A percentile compares a stretch with the other conserved stretches of the same genome.
These are phyloP conservation scores for Tanypteryx hageni DNA, from an alignment of 2,888 invertebrate species.

Conservation along the genomic window DNA sequence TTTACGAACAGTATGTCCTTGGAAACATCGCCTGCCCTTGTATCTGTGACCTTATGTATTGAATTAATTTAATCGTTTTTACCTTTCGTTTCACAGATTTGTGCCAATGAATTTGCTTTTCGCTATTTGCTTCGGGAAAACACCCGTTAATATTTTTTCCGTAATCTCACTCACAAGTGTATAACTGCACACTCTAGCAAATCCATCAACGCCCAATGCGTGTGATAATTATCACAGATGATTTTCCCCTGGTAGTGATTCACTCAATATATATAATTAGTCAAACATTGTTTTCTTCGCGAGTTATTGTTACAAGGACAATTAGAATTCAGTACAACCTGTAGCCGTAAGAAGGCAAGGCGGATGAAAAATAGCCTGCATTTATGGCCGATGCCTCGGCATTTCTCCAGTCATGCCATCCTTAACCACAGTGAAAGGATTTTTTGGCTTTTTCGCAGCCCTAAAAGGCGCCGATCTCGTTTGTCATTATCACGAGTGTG, in stretches of 20 bases:
- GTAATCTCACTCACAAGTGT: background rate
- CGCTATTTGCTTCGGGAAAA: background rate
- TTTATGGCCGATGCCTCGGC: too few relatives aligned
- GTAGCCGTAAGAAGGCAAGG: too few relatives aligned
- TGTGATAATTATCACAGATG: background rate
- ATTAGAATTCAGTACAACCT: too few relatives aligned
- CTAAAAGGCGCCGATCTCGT: background rate
- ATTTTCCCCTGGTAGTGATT: too few relatives aligned
- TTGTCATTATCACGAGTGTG: background rate
- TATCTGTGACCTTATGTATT: too few relatives aligned
- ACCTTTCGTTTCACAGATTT: background rate
- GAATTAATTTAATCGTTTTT: background rate
- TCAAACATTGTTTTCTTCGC: too few relatives aligned
- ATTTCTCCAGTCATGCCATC: too few relatives aligned
- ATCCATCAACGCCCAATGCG: conserved; percentile 9
- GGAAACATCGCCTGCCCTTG: background rate
- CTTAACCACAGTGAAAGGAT: background rate
- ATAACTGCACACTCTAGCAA: background rate
- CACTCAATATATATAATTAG: too few relatives aligned
- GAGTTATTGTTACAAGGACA: too few relatives aligned
- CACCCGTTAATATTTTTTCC: background rate
- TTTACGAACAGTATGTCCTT: background rate
- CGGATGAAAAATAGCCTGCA: too few relatives aligned
- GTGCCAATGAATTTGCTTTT: background rate
- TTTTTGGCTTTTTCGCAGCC: background rate